Base-by-base conservation (phyloP, 2,888 invertebrate genomes). In the Agrotis ipsilon region DNA sequence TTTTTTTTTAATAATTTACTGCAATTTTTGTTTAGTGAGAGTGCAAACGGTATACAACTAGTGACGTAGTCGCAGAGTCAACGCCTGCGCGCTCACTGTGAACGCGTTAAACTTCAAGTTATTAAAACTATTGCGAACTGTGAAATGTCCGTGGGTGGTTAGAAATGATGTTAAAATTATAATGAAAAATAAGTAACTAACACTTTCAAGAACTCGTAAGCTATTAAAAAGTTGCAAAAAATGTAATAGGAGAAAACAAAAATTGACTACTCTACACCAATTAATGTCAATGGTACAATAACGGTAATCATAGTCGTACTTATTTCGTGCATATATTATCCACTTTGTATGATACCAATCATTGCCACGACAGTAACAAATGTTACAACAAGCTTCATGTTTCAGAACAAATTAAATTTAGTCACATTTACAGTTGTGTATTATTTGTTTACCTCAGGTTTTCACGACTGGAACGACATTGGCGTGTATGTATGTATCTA, bases 361-460 rank as follows among this genome's bases (percentile, higher is more conserved):
- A 62, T 62, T 59, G 54, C 51, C 60, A 62, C 32, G 19, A 55
- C 11, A 45, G 52, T 67, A 61, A 77, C 57, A n/a, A 66, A 87
- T 86, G 78, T 88, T 87, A 86, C 86, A 88, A 85, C 89, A 87
- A 90, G 86, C 86, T 87, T 90, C 90, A 92, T 88, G 86, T 90
- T 93, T 93, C 89, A 89, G 89, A 93, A 94, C 91, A 92, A 94
- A 94, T 91, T 93, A 94, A 94, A 94, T 91, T 91, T 92, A 94
- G 92, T 93, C 94, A 94, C 94, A 90, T 91, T 89, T 85, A 85
- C 46, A 68, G 74, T 80, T 76, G 84, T 81, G 83, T 88, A 76
- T 82, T 84, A 77, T 78, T 82, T 6, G 51, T 51, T n/a, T n/a
- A 59, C 43, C 60, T 58, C n/a, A n/a, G 13, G 21, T 65, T 0